Base-by-base conservation (phyloP, 2,888 invertebrate species). In the Drosophila anomelani region DNA sequence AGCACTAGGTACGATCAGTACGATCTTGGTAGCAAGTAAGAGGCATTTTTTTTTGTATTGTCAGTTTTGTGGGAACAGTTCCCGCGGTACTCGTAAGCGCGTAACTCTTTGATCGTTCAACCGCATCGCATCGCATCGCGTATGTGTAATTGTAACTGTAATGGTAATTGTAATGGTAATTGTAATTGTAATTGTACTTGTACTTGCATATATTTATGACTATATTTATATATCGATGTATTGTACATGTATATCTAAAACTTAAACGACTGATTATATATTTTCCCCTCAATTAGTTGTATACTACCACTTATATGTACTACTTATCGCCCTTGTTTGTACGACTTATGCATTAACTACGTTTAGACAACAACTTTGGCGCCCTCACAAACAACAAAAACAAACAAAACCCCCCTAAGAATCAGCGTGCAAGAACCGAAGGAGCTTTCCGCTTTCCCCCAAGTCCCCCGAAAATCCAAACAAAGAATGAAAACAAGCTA, bases 241-340 rank as follows among this genome's bases (percentile, higher is more conserved):
- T 80, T 76, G 58, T 81, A 70, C 71, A 77, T 80, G 69, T 83
- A 71, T 71, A 86, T 81, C 68, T 81, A 81, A 68, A 85, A 84
- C 86, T 76, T 84, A 75, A 83, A 88, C 83, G 83, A 84, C 83
- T 84, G 83, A 84, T 84, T 84, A 88, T 85, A 80, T 84, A 85
- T 88, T 85, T 88, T 88, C 72, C 76, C 82, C 51, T 76, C 82
- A 67, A 67, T 80, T 80, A 80, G 58, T 80, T 80, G 69, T 80
- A 83, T 51, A 51, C 67, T 56, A 32, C n/a, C n/a, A 12, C 3
- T 17, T 17, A 12, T 55, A 20, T 20, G 20, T 20, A 61, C 57
- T 51, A 41, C 34, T 17, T 56, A 53, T 3, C 10, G 34, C 34
- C 36, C 43, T 71, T 56, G 39, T 58, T 38, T 59, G 46, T 67